Percentiles rank a stretch among this genome's conserved stretches.
Conservation (phyloP, 1,140 invertebrate genomes). For the Parapsyche elsis region DNA sequence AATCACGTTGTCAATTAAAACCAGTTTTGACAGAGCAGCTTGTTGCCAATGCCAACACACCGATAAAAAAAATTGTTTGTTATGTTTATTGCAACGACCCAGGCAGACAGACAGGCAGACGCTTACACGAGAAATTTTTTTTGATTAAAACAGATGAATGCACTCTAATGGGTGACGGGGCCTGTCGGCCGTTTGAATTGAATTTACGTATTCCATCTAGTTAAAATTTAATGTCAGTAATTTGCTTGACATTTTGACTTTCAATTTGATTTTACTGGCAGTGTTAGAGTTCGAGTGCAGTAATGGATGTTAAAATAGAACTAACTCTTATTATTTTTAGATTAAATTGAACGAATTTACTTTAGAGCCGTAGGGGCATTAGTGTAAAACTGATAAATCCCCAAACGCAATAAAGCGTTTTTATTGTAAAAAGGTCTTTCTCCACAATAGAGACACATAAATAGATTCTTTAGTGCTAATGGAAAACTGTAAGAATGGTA, state of each 20-base stretch:
- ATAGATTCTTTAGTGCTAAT: conserved; percentile 24
- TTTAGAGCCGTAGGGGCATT: conserved; percentile 10
- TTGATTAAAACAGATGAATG: no score
- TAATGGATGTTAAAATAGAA: neutral
- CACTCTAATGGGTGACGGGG: no score
- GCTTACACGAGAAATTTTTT: no score
- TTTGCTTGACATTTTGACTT: neutral
- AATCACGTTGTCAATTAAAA: no score
- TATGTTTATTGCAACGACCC: no score
- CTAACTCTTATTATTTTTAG: neutral
- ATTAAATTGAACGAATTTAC: neutral
- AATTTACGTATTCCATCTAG: no score
- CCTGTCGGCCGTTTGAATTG: no score
- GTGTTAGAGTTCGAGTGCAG: neutral
- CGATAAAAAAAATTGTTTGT: no score
- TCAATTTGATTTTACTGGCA: neutral
- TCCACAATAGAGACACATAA: conserved; percentile 20
- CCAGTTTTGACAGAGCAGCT: no score
- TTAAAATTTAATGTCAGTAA: no score
- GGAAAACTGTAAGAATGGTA: conserved; percentile 12
- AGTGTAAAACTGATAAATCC: conserved; percentile 27
- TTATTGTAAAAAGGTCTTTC: conserved; percentile 16
- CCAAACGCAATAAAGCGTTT: conserved; percentile 2
- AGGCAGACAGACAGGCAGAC: no score
- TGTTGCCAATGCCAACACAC: no score